These are phyloP conservation scores for Camelus dromedarius DNA, from an alignment of 2,113 vertebrate genomes.

Conservation along the genomic window DNA sequence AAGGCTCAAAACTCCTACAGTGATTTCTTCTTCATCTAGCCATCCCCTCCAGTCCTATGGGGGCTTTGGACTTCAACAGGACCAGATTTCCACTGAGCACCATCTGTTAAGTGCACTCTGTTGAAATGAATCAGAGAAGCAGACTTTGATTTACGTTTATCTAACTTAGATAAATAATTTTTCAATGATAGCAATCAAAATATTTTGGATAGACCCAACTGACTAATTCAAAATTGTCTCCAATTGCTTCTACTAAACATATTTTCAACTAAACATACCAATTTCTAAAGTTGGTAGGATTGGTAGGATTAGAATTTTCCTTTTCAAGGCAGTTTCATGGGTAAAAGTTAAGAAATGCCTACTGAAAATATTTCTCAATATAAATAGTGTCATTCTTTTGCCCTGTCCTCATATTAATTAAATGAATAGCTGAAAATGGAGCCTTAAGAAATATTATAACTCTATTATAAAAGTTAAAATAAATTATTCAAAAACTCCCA, in stretches of 20 bases:
- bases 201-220: not conserved
- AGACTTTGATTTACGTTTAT: not conserved
- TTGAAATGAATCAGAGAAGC: not conserved
- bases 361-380: not conserved
- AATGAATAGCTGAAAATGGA: not conserved
- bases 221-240: not conserved
- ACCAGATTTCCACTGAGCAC: not conserved
- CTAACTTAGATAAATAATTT: not conserved
- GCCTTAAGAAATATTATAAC: not conserved
- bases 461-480: not conserved
- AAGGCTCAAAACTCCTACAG: not conserved
- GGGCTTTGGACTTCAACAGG: not conserved
- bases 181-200: not conserved
- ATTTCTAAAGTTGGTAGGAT: not conserved
- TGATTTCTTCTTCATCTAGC: not conserved
- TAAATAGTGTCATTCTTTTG: not conserved
- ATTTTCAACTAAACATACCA: not conserved
- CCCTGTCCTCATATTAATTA: not conserved
- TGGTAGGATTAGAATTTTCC: not conserved
- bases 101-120: accelerated
- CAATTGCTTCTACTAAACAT: not conserved
- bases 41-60: not conserved
- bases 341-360: not conserved
- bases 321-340: not conserved
- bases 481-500: not conserved